phyloP scores from a whole-genome alignment of 2,888 invertebrate genomes.

The Ophion ellenae region DNA sequence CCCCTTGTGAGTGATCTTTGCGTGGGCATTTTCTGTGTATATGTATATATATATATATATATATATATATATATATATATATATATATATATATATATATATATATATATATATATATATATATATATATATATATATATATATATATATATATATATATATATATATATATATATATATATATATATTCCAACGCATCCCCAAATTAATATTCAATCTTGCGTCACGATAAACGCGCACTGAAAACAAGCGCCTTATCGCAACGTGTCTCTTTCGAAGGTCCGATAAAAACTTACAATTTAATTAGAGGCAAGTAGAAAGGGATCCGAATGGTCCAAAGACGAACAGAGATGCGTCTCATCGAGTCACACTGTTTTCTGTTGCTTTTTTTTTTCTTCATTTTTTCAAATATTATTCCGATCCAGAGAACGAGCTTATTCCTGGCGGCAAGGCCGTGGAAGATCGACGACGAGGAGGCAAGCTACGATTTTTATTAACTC shows the following conservation, averaged over 20 bases:
- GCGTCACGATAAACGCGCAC: constrained; percentile 73
- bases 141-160: not conserved
- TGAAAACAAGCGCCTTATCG: constrained; percentile 75
- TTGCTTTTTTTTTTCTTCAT: not conserved
- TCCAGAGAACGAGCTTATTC: constrained; percentile 47
- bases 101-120: too few relatives aligned
- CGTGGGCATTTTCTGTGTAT: not conserved
- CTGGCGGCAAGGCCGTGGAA: constrained; percentile 60
- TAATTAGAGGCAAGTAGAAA: constrained; percentile 74
- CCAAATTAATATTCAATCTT: constrained; percentile 76
- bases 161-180: not conserved
- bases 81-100: not conserved
- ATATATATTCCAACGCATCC: constrained; percentile 20
- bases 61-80: not conserved
- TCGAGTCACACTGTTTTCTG: constrained; percentile 33
- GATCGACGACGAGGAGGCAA: constrained; percentile 58
- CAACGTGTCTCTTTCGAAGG: constrained; percentile 66
- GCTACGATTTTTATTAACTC: constrained; percentile 65
- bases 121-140: not conserved
- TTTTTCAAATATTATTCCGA: constrained; percentile 49
- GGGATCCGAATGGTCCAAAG: constrained; percentile 22
- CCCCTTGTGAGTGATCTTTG: not conserved
- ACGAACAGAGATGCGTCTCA: constrained; percentile 46
- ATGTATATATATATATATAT: too few relatives aligned
- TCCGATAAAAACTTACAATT: constrained; percentile 77